Evolutionary conservation across 2,888 invertebrate species (phyloP).

Genomic region (Ophioninae sp.): DNA sequence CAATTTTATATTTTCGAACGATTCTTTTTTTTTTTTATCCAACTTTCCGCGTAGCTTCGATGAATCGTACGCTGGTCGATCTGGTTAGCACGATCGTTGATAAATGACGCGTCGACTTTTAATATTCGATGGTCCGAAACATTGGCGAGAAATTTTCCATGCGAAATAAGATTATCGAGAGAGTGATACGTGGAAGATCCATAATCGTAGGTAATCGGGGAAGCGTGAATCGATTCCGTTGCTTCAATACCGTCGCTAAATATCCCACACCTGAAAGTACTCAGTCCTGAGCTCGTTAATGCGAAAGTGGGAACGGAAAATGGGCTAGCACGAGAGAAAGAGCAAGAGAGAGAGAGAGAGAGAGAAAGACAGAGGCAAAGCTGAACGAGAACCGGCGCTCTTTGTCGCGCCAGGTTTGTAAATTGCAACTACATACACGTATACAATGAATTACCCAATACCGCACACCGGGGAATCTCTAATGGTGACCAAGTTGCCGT

Average conservation of each 20-base stretch:
- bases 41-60: no score
- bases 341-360: neutral
- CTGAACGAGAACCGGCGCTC: conserved; percentile 2
- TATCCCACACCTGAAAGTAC: conserved; percentile 5
- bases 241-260: neutral
- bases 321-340: no score
- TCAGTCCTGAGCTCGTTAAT: conserved; percentile 35
- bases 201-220: neutral
- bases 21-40: no score
- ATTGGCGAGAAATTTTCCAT: no score
- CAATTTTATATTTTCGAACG: no score
- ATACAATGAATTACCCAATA: conserved; percentile 20
- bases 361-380: conserved; percentile 3
- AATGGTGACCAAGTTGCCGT: conserved; percentile 42
- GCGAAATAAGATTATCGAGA: no score
- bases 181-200: neutral
- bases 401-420: conserved; percentile 21
- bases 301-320: neutral
- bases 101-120: no score
- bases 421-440: conserved; percentile 7
- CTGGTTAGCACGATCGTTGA: no score
- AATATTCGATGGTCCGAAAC: no score
- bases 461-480: conserved; percentile 20
- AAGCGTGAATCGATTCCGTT: neutral
- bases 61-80: no score